Conservation (phyloP, 53 echinoderm and acorn worm species). For the Zoroaster sp. region DNA sequence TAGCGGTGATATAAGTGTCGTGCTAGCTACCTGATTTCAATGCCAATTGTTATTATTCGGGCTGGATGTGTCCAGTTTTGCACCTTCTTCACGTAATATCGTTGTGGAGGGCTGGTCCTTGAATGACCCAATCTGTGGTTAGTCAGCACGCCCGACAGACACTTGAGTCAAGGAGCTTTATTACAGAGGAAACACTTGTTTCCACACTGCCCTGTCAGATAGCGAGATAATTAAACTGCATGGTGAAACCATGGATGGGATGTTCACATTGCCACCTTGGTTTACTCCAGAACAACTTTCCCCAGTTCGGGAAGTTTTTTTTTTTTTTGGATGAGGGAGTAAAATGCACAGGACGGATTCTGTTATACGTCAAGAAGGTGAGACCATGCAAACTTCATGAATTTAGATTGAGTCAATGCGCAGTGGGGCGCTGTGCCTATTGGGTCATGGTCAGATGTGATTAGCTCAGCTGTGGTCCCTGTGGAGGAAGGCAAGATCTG, state of each 20-base stretch:
- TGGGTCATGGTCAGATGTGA: slow-evolving; percentile 63
- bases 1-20: slow-evolving; percentile 37
- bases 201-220: slow-evolving; percentile 22
- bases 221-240: not conserved
- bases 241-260: not conserved
- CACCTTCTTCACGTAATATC: slow-evolving; percentile 25
- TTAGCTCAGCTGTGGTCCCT: slow-evolving; percentile 35
- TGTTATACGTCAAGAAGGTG: slow-evolving; percentile 17
- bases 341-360: not conserved
- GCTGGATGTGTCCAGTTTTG: slow-evolving; percentile 26
- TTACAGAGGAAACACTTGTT: slow-evolving; percentile 49
- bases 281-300: not conserved
- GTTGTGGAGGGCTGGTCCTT: not conserved
- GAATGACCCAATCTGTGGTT: not conserved
- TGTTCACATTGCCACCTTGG: not conserved
- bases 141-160: slow-evolving; percentile 7
- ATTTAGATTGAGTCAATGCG: slow-evolving; percentile 70
- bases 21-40: slow-evolving; percentile 46
- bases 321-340: not conserved
- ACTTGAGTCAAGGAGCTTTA: slow-evolving; percentile 24
- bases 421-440: slow-evolving; percentile 42
- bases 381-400: slow-evolving; percentile 74
- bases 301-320: not conserved
- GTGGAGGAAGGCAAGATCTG: slow-evolving; percentile 20
- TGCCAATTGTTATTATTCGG: slow-evolving; percentile 12